Percentiles rank a stretch among this genome's conserved stretches.
Evolutionary conservation across 2,888 invertebrate species (phyloP).

Genomic region (Chloromyia formosa): DNA sequence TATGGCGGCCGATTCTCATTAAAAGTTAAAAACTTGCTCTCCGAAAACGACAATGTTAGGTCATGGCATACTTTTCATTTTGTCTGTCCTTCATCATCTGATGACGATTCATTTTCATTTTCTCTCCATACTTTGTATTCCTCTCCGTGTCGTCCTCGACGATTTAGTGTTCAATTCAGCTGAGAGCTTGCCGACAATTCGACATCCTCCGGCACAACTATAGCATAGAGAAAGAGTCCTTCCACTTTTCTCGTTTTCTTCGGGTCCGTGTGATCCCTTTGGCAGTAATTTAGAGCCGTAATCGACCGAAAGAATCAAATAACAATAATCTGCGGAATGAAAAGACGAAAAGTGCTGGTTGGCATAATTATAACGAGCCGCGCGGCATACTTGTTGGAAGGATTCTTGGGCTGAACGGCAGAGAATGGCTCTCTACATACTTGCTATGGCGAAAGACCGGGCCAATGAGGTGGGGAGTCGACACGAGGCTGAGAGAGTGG

Average conservation of each 20-base stretch:
- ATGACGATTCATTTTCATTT: conserved; percentile 10
- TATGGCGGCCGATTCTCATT: conserved; percentile 15
- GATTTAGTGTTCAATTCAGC: not conserved
- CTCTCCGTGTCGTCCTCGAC: not conserved
- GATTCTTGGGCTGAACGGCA: not conserved
- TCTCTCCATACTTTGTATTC: not conserved
- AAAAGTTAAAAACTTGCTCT: conserved; percentile 32
- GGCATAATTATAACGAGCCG: conserved; percentile 29
- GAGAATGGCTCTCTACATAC: not conserved
- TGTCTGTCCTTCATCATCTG: conserved; percentile 14
- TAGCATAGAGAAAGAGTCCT: not conserved
- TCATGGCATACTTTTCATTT: conserved; percentile 23
- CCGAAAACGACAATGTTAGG: conserved; percentile 25
- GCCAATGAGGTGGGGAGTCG: not conserved
- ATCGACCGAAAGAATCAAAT: conserved; percentile 40
- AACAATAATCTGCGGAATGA: conserved; percentile 40
- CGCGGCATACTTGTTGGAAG: conserved; percentile 7
- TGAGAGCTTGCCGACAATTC: not conserved
- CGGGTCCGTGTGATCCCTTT: conserved; percentile 13
- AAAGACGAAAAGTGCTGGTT: conserved; percentile 42
- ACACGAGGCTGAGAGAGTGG: conserved; percentile 1
- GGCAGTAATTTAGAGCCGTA: conserved; percentile 40
- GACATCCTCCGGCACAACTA: not conserved
- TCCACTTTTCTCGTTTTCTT: conserved; percentile 13
- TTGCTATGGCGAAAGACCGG: not conserved